Evolutionary conservation across 1,140 invertebrate genomes (phyloP).

Genomic region (Drosophila fuyamai): DNA sequence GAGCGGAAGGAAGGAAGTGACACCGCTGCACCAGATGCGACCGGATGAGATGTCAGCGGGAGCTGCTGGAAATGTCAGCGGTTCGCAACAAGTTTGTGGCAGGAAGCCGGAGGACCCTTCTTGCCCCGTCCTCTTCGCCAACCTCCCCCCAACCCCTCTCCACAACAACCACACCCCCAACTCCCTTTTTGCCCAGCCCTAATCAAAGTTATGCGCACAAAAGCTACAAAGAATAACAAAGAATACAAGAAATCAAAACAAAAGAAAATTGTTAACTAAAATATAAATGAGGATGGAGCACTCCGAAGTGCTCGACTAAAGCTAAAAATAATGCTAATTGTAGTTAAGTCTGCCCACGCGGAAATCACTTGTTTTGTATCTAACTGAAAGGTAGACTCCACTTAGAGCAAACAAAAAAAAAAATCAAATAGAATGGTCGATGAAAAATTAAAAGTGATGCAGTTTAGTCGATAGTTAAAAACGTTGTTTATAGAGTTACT

Average conservation of each 20-base stretch:
- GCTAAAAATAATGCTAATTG: constrained; percentile 36
- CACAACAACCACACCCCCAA: not conserved
- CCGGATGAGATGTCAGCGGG: constrained; percentile 41
- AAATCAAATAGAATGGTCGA: constrained; percentile 12
- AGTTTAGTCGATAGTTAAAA: constrained; percentile 56
- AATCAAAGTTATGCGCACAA: constrained; percentile 78
- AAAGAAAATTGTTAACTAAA: constrained; percentile 64
- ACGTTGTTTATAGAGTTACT: constrained; percentile 71
- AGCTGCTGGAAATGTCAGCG: constrained; percentile 44
- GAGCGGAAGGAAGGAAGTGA: constrained; percentile 33
- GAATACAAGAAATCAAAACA: constrained; percentile 38
- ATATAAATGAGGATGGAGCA: constrained; percentile 36
- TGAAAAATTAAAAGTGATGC: constrained; percentile 71
- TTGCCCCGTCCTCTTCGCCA: not conserved
- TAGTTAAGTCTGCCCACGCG: constrained; percentile 41
- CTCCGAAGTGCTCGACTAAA: constrained; percentile 56
- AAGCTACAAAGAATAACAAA: constrained; percentile 30
- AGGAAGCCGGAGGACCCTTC: constrained; percentile 37
- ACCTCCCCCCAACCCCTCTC: not conserved
- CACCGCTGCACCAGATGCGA: constrained; percentile 40
- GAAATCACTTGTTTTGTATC: constrained; percentile 61
- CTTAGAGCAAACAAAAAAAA: constrained; percentile 30
- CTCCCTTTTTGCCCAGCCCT: not conserved
- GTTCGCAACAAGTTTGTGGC: constrained; percentile 42
- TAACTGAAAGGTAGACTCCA: constrained; percentile 36